Percentiles rank a stretch among this genome's conserved stretches.
These are phyloP conservation scores for Choreutis nemorana DNA, from an alignment of 2,888 invertebrate genomes.

Conservation along the genomic window DNA sequence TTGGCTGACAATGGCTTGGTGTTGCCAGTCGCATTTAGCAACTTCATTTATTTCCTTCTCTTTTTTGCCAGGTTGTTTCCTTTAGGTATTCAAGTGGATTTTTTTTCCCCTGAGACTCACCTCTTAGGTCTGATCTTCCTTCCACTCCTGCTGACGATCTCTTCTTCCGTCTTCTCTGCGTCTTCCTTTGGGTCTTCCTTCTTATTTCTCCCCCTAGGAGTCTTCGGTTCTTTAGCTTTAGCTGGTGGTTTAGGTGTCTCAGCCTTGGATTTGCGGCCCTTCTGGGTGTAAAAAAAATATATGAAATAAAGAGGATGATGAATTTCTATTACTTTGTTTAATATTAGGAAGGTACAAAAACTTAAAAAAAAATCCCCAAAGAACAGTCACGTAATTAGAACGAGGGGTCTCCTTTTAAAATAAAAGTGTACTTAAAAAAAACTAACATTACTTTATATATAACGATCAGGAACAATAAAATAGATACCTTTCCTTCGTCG, in stretches of 20 bases:
- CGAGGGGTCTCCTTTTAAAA: too few relatives aligned
- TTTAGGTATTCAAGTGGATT: too few relatives aligned
- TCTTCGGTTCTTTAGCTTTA: constrained; percentile 36
- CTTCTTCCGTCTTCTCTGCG: constrained; percentile 43
- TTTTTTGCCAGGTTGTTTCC: too few relatives aligned
- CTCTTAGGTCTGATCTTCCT: constrained; percentile 77
- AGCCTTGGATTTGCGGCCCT: constrained; percentile 26
- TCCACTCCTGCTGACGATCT: constrained; percentile 74
- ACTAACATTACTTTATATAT: constrained; percentile 1
- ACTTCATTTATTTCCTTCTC: too few relatives aligned
- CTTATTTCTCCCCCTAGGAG: constrained; percentile 41
- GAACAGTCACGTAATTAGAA: too few relatives aligned
- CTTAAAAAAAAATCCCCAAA: too few relatives aligned
- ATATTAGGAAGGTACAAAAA: too few relatives aligned
- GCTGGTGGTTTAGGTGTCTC: constrained; percentile 17
- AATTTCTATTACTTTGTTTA: too few relatives aligned
- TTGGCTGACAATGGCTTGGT: too few relatives aligned
- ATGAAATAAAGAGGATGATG: too few relatives aligned
- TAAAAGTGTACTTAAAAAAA: background rate
- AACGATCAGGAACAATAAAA: constrained; percentile 1
- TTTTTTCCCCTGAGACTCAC: too few relatives aligned
- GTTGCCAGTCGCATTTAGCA: too few relatives aligned
- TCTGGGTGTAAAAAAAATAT: constrained; percentile 16
- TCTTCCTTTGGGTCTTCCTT: constrained; percentile 26
- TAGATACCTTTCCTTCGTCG: constrained; percentile 43